These are phyloP conservation scores for Chionomys nivalis DNA, from an alignment of 2,113 vertebrate genomes.

Conservation along the genomic window DNA sequence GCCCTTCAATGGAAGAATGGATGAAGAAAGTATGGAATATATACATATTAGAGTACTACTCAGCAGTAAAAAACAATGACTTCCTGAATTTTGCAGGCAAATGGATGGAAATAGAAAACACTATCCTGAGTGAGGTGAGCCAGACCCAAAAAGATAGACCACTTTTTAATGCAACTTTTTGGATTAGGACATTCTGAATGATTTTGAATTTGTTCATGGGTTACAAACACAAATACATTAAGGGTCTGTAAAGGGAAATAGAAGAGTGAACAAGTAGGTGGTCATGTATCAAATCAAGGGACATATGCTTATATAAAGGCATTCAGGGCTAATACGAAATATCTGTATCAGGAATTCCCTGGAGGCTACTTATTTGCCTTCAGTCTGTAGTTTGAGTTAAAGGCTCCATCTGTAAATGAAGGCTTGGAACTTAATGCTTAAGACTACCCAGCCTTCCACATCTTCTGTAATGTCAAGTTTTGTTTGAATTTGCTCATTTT, in stretches of 20 bases:
- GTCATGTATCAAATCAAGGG: background rate
- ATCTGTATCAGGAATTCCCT: background rate
- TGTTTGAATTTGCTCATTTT: constrained; percentile 3
- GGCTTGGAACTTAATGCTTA: background rate
- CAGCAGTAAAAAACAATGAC: too few species aligned
- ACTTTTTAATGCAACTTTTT: background rate
- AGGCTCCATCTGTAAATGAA: background rate
- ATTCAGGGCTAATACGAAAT: background rate
- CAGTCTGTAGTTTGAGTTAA: background rate
- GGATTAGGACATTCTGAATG: background rate
- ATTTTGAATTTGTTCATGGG: background rate
- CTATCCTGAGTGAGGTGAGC: too few species aligned
- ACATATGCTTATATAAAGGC: background rate
- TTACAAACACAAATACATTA: background rate
- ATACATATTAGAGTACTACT: too few species aligned
- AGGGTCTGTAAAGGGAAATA: background rate
- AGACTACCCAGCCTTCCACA: background rate
- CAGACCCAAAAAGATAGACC: too few species aligned
- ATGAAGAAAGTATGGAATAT: too few species aligned
- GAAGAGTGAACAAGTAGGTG: background rate
- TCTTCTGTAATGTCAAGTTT: constrained; percentile 18
- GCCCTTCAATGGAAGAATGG: too few species aligned
- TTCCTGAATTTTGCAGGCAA: too few species aligned
- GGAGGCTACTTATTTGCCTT: background rate
- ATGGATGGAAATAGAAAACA: too few species aligned